Base-by-base conservation (phyloP, 2,888 invertebrate genomes). In the Troides helena region DNA sequence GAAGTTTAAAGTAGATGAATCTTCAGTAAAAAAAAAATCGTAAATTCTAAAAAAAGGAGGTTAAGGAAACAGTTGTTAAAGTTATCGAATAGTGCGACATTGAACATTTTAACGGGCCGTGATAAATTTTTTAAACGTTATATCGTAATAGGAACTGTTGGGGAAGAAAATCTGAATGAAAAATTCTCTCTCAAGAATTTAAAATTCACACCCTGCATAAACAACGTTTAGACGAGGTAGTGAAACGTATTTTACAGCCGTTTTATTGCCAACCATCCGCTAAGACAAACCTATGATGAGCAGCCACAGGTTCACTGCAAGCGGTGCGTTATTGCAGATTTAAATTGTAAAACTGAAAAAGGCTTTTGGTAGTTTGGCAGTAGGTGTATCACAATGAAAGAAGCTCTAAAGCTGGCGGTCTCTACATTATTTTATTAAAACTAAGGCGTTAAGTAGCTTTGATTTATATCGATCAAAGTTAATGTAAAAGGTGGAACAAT, bases 271-370 rank as follows among this genome's bases (percentile, higher is more conserved):
- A 57, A 23, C 21, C 57, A 57, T 23, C n/a, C 57, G 59, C 18
- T 60, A 60, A 30, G 7, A 14, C 12, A 60, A 60, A 60, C 17
- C 30, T 58, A 25, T 58, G 58, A 58, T 60, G 30, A 17, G 59
- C 30, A 36, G 25, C n/a, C 25, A 23, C 12, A 30, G 36, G 36
- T 36, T 30, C 17, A 6, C 59, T 18, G 18, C 30, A 1, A 4
- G 59, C 59, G 59, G 17, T 36, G 59, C 57, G 57, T 57, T 57
- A 57, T 57, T 57, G 59, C 59, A 23, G 30, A 60, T 18, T 60
- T 18, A 36, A 60, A 60, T 36, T 57, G 23, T 5, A 23, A 57
- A 57, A 57, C 57, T 57, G 57, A 23, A 53, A 23, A 57, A 57
- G 6, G 57, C 21, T 57, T 21, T 23, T 18, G 10, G 18, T 57